Conservation (phyloP, 2,113 vertebrate genomes). For the Pantherophis guttatus region DNA sequence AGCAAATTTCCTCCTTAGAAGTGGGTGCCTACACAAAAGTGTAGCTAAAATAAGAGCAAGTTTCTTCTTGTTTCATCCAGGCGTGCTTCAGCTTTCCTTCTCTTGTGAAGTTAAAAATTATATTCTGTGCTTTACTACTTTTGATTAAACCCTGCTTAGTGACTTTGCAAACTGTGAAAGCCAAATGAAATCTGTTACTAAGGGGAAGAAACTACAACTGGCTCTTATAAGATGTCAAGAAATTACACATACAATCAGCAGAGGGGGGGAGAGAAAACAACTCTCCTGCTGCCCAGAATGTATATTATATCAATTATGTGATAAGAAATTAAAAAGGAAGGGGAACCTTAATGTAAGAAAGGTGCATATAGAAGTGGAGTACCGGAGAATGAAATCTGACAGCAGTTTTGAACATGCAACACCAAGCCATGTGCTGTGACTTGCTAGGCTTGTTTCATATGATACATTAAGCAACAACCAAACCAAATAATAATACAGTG, state of each 20-base stretch:
- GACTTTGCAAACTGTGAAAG: constrained; percentile 1
- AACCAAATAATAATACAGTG: background rate
- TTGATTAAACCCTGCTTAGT: constrained; percentile 1
- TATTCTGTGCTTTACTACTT: constrained; percentile 9
- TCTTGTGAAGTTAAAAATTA: background rate
- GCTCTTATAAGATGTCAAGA: background rate
- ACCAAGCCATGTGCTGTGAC: background rate
- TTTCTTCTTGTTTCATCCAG: constrained; percentile 12
- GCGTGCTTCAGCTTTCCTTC: background rate
- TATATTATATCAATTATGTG: background rate
- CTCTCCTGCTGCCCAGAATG: background rate
- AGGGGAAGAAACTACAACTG: background rate
- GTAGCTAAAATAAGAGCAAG: constrained; percentile 26
- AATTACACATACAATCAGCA: background rate
- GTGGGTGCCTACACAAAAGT: constrained; percentile 57
- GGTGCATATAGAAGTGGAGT: background rate
- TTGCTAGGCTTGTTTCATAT: background rate
- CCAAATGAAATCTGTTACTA: background rate
- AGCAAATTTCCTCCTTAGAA: constrained; percentile 57
- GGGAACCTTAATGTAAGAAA: background rate
- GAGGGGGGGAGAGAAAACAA: background rate
- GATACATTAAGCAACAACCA: background rate
- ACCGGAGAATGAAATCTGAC: background rate
- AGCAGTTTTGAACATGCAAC: background rate
- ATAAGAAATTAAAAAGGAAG: background rate